A percentile compares a stretch with the other conserved stretches of the same genome.
Evolutionary conservation across 2,113 vertebrate species (phyloP).

Genomic region (Eonycteris spelaea): DNA sequence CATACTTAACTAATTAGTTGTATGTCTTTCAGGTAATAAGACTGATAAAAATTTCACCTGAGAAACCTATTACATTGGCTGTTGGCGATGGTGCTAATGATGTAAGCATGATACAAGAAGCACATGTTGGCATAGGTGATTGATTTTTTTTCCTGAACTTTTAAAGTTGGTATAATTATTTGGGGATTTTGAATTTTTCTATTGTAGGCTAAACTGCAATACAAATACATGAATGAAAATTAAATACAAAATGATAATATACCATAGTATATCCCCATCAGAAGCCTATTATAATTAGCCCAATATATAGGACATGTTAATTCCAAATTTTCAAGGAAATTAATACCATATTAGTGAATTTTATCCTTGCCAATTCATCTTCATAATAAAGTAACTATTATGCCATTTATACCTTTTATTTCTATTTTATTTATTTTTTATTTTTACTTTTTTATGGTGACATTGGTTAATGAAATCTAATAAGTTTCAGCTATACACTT

Average conservation of each 20-base stretch:
- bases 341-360: background rate
- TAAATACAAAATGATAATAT: background rate
- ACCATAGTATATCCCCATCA: background rate
- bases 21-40: conserved; percentile 89
- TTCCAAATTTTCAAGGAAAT: conserved; percentile 10
- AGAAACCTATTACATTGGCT: conserved; percentile 96
- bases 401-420: background rate
- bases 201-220: background rate
- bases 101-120: conserved; percentile 99
- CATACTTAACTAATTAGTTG: conserved; percentile 36
- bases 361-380: background rate
- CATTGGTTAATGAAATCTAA: too few species aligned
- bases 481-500: too few species aligned
- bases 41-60: conserved; percentile 95
- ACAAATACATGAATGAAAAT: background rate
- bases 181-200: conserved; percentile 19
- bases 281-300: background rate
- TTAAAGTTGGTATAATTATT: conserved; percentile 9
- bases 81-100: conserved; percentile 97
- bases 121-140: conserved; percentile 97
- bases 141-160: conserved; percentile 43
- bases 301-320: conserved; percentile 27
- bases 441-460: too few species aligned
- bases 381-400: conserved; percentile 2
- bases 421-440: too few species aligned